Evolutionary conservation across 2,888 invertebrate genomes (phyloP), one percentile per base, ranked within the genome.

Genomic region (Brachyptera risi): DNA sequence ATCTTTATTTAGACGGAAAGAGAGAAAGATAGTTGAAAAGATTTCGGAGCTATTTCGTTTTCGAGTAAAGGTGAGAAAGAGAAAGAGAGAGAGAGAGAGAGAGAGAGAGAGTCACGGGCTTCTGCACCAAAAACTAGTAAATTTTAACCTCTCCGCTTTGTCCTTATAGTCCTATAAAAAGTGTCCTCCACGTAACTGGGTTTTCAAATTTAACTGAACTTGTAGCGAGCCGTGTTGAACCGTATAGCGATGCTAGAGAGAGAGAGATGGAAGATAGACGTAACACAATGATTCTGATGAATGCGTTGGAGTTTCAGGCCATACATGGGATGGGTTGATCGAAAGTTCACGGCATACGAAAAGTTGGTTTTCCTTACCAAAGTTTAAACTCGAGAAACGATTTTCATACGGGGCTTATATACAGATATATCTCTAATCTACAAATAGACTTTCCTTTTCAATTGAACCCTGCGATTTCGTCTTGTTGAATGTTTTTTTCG

Each of bases 1-100:
- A 27, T 15, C 50, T 51, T 27, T 27, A 51, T 51, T 51, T 27
- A 51, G 50, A 51, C 24, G 27, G 50, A 51, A 51, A 17, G 50
- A 51, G 50, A 51, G 23, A 27, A 26, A 51, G 17, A 27, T 17
- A 51, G 27, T 51, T 51, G 17, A 51, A 42, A 51, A 51, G 50
- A 51, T 51, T 51, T 27, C 31, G 31, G 27, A 27, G 31, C 50
- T 27, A 51, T 51, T 51, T 51, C 31, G 50, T 27, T 27, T 17
- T 51, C 26, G 50, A n/a, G n/a, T n/a, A n/a, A n/a, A n/a, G n/a
- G n/a, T n/a, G n/a, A n/a, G n/a, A n/a, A n/a, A n/a, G n/a, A n/a
- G n/a, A n/a, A 31, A 27, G 50, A 51, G 50, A 27, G 50, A 51
- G 50, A n/a, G n/a, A n/a, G n/a, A n/a, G n/a, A n/a, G n/a, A n/a